These are phyloP conservation scores for Scaptomyza tumidula DNA, from an alignment of 2,888 invertebrate genomes.

Conservation along the genomic window DNA sequence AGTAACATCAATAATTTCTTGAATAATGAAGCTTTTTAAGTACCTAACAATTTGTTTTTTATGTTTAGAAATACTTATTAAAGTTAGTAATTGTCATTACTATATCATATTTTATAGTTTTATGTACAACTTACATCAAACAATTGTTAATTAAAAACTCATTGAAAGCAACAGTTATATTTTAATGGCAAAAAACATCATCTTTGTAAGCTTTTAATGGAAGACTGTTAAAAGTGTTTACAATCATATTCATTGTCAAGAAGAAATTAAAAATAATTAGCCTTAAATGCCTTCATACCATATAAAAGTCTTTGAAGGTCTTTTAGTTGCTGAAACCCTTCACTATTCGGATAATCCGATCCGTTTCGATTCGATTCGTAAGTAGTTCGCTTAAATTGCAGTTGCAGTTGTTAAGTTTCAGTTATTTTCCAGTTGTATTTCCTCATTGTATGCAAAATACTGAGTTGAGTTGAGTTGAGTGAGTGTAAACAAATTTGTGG, in stretches of 20 bases:
- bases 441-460: constrained; percentile 71
- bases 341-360: constrained; percentile 19
- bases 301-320: too few relatives aligned
- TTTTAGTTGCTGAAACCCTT: constrained; percentile 26
- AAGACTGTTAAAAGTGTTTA: constrained; percentile 20
- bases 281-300: background rate
- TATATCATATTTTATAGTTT: background rate
- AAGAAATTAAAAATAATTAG: constrained; percentile 17
- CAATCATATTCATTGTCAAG: constrained; percentile 25
- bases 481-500: constrained; percentile 64
- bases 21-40: too few relatives aligned
- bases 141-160: constrained; percentile 17
- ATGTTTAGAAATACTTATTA: too few relatives aligned
- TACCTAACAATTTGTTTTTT: too few relatives aligned
- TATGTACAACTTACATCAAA: background rate
- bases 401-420: constrained; percentile 29
- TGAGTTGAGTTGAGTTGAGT: constrained; percentile 28
- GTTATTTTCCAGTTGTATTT: constrained; percentile 61
- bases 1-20: too few relatives aligned
- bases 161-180: constrained; percentile 12
- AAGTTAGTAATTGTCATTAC: background rate
- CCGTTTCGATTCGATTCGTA: too few relatives aligned
- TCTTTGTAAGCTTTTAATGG: constrained; percentile 51
- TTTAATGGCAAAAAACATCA: background rate
- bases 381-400: constrained; percentile 10